Evolutionary conservation across 2,113 vertebrate genomes (phyloP).

Genomic region (Mola mola): DNA sequence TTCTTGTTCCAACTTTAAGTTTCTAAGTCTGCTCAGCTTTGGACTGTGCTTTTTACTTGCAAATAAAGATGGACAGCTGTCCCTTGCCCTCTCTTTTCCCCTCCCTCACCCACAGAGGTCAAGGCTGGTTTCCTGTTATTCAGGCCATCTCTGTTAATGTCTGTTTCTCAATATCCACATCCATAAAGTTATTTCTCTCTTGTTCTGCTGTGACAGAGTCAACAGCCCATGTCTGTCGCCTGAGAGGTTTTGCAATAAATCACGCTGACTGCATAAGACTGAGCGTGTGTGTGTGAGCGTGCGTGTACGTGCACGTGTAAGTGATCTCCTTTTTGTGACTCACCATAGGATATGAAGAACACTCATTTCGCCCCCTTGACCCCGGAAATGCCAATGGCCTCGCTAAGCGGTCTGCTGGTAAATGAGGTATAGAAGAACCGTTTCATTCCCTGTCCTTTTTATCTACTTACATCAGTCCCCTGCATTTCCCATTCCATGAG

Average conservation of each 20-base stretch:
- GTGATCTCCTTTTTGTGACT: slow-evolving; percentile 55
- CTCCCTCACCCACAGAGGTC: slow-evolving; percentile 56
- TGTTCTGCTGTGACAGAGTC: slow-evolving; percentile 69
- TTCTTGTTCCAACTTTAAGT: slow-evolving; percentile 5
- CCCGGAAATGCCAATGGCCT: slow-evolving; percentile 81
- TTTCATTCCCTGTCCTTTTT: slow-evolving; percentile 64
- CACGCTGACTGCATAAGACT: slow-evolving; percentile 40
- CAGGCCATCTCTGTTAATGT: slow-evolving; percentile 61
- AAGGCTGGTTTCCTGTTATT: slow-evolving; percentile 76
- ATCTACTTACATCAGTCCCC: slow-evolving; percentile 75
- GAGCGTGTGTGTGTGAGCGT: slow-evolving; percentile 11
- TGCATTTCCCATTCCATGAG: slow-evolving; percentile 76
- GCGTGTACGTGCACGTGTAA: not conserved
- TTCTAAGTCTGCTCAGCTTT: too few species aligned
- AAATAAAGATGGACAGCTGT: slow-evolving; percentile 44
- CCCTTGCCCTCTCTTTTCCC: not conserved
- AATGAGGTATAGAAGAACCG: slow-evolving; percentile 81
- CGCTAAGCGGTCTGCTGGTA: slow-evolving; percentile 81
- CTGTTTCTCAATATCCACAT: slow-evolving; percentile 67
- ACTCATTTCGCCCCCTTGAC: slow-evolving; percentile 75
- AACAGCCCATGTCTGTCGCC: slow-evolving; percentile 71
- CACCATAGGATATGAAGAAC: slow-evolving; percentile 64
- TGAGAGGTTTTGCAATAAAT: slow-evolving; percentile 68
- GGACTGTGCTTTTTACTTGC: slow-evolving; percentile 36
- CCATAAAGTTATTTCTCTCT: slow-evolving; percentile 71